Percentiles rank a stretch among this genome's conserved stretches.
Conservation (phyloP, 2,797 vertebrate genomes). For the Myotis pilosus region DNA sequence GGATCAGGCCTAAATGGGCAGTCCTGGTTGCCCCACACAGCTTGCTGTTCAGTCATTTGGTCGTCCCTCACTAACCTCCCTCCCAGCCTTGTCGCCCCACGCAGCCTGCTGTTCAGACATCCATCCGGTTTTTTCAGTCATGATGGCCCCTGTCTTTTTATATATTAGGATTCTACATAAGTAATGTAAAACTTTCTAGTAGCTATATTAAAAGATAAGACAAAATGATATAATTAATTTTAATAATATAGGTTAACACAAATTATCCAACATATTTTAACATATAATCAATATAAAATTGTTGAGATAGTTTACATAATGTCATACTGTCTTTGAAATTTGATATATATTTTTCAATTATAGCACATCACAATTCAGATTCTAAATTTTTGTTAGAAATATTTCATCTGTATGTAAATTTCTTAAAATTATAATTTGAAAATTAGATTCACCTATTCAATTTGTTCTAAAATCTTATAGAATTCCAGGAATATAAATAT, state of each 20-base stretch:
- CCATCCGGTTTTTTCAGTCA: no score
- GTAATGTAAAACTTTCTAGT: not conserved
- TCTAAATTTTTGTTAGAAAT: not conserved
- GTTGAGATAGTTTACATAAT: not conserved
- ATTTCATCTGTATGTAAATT: not conserved
- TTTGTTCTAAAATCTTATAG: not conserved
- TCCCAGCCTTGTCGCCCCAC: no score
- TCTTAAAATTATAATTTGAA: not conserved
- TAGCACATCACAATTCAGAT: not conserved
- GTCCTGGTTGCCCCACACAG: no score
- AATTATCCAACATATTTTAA: not conserved
- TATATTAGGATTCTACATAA: no score
- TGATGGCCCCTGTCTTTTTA: no score
- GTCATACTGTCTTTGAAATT: not conserved
- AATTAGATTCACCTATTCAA: not conserved
- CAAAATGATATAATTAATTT: not conserved
- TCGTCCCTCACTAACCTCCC: no score
- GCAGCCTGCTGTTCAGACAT: no score
- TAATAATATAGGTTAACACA: not conserved
- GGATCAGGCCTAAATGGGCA: no score
- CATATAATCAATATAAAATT: not conserved
- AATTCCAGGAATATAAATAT: not conserved
- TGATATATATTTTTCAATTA: not conserved
- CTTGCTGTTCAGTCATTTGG: no score
- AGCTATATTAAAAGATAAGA: not conserved